A percentile compares a stretch with the other conserved stretches of the same genome.
These are phyloP conservation scores for Drymonia ruficornis DNA, from an alignment of 2,888 invertebrate species.

Conservation along the genomic window DNA sequence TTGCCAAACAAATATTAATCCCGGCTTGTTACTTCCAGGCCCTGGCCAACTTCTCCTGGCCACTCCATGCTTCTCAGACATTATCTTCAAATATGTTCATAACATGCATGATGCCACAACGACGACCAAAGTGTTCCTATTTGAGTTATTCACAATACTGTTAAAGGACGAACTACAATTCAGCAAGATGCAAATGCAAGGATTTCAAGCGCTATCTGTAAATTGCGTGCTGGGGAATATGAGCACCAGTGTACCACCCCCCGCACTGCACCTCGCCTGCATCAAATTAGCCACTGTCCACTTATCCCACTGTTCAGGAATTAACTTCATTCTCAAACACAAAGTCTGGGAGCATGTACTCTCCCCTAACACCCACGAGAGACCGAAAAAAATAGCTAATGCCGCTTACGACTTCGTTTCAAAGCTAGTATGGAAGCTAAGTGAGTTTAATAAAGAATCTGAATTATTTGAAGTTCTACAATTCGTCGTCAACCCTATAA, in stretches of 20 bases:
- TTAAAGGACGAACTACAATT: conserved; percentile 52
- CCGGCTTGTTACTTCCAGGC: conserved; percentile 35
- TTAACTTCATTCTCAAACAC: conserved; percentile 32
- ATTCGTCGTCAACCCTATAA: conserved; percentile 39
- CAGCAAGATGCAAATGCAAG: conserved; percentile 42
- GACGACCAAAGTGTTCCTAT: conserved; percentile 42
- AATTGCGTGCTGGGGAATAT: conserved; percentile 30
- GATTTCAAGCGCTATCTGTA: conserved; percentile 23
- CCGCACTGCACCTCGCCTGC: conserved; percentile 33
- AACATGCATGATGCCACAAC: conserved; percentile 34
- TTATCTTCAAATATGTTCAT: conserved; percentile 39
- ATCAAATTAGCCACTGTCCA: conserved; percentile 35
- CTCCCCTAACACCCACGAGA: conserved; percentile 22
- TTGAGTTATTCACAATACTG: conserved; percentile 41
- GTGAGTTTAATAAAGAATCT: conserved; percentile 42
- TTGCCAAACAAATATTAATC: too few relatives aligned
- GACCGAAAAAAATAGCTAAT: conserved; percentile 24
- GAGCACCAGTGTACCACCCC: conserved; percentile 18
- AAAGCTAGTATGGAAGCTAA: conserved; percentile 43
- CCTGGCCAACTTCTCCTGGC: conserved; percentile 42
- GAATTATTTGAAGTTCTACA: conserved; percentile 38
- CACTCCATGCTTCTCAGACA: conserved; percentile 48
- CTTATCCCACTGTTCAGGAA: conserved; percentile 43
- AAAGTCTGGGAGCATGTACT: conserved; percentile 41
- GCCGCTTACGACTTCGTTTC: conserved; percentile 41